A percentile compares a stretch with the other conserved stretches of the same genome.
These are phyloP conservation scores for Eptatretus burgeri DNA, from an alignment of 2,113 vertebrate species.

Conservation along the genomic window DNA sequence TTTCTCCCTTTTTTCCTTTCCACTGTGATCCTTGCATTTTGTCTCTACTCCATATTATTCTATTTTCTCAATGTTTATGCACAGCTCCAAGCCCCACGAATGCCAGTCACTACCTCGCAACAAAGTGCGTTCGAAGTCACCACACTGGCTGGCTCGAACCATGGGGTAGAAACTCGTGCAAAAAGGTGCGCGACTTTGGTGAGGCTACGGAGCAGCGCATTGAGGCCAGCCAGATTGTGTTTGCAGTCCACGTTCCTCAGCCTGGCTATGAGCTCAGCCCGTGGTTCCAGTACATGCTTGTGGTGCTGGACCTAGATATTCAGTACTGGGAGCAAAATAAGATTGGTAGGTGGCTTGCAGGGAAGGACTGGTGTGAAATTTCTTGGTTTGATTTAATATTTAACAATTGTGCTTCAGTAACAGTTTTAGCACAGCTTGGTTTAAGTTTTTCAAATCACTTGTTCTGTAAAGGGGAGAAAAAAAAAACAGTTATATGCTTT, in stretches of 20 bases:
- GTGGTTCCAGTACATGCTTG: slow-evolving; percentile 95
- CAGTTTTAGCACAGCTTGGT: background rate
- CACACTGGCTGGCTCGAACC: slow-evolving; percentile 60
- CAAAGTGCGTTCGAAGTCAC: slow-evolving; percentile 50
- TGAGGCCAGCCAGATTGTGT: slow-evolving; percentile 75
- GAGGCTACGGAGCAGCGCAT: slow-evolving; percentile 52
- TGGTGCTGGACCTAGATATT: slow-evolving; percentile 75
- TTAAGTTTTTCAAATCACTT: background rate
- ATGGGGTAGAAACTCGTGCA: slow-evolving; percentile 50
- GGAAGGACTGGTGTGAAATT: background rate
- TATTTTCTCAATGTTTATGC: too few relatives aligned
- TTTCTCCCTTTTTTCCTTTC: too few relatives aligned
- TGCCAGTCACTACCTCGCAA: slow-evolving; percentile 31
- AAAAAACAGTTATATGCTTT: background rate
- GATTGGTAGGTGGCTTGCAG: slow-evolving; percentile 33
- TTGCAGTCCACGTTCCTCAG: slow-evolving; percentile 50
- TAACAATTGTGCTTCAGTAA: background rate
- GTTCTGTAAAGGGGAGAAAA: background rate
- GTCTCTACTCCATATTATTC: too few relatives aligned
- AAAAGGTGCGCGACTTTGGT: slow-evolving; percentile 42
- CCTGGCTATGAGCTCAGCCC: slow-evolving; percentile 65
- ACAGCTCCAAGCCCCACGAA: slow-evolving; percentile 66
- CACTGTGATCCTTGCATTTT: too few relatives aligned
- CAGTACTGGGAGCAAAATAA: slow-evolving; percentile 63
- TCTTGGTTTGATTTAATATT: background rate